phyloP scores from a whole-genome alignment of 2,888 invertebrate genomes.

The Gasteruption jaculator region DNA sequence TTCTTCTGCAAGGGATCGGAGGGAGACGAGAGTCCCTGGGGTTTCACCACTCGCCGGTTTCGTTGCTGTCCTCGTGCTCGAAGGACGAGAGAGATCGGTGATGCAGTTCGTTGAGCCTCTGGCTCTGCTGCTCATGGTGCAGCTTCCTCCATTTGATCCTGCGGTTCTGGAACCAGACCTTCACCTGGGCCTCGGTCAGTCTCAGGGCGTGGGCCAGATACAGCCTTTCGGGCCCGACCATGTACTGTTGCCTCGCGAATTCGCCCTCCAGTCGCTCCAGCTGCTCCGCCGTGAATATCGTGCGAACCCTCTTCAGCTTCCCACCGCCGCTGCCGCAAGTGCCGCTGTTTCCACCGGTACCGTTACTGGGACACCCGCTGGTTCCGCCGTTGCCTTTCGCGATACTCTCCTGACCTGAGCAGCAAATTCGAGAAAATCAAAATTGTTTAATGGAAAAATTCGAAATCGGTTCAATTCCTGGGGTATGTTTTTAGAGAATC shows the following conservation, averaged over 20 bases:
- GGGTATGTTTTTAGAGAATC: no score
- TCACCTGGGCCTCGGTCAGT: slow-evolving; percentile 84
- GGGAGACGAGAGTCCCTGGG: slow-evolving; percentile 6
- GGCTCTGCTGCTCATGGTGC: slow-evolving; percentile 87
- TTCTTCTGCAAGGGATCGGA: no score
- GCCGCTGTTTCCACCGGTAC: slow-evolving; percentile 27
- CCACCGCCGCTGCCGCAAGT: slow-evolving; percentile 54
- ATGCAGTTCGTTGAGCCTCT: slow-evolving; percentile 63
- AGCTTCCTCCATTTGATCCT: slow-evolving; percentile 96
- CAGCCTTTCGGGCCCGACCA: slow-evolving; percentile 93
- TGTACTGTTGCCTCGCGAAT: slow-evolving; percentile 94
- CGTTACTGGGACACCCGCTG: slow-evolving; percentile 38
- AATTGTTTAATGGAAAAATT: slow-evolving; percentile 5
- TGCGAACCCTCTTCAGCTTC: slow-evolving; percentile 81
- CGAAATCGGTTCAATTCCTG: slow-evolving; percentile 23
- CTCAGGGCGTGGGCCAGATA: slow-evolving; percentile 86
- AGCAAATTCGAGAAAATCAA: slow-evolving; percentile 16
- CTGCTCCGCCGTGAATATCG: slow-evolving; percentile 96
- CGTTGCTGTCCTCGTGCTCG: slow-evolving; percentile 54
- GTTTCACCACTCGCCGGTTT: slow-evolving; percentile 50
- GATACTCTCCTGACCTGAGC: slow-evolving; percentile 47
- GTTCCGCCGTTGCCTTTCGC: slow-evolving; percentile 50
- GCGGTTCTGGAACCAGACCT: slow-evolving; percentile 67
- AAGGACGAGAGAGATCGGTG: slow-evolving; percentile 43
- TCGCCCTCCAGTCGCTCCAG: slow-evolving; percentile 89